These are phyloP conservation scores for Sandelia bainsii DNA, from an alignment of 2,797 vertebrate genomes.

Conservation along the genomic window DNA sequence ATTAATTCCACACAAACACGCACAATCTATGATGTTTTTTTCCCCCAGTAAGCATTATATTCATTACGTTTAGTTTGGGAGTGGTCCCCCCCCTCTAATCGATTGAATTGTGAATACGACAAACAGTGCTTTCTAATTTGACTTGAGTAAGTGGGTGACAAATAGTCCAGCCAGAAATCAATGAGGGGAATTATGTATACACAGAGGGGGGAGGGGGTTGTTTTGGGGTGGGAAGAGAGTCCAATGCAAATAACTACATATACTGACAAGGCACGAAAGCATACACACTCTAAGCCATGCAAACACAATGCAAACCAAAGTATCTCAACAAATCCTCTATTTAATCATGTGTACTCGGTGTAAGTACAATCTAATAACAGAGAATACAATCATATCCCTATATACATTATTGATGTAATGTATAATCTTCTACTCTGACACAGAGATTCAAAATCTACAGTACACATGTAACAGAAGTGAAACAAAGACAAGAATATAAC, in stretches of 20 bases:
- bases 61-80: slow-evolving; percentile 79
- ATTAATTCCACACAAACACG: slow-evolving; percentile 82
- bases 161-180: slow-evolving; percentile 82
- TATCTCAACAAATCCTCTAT: slow-evolving; percentile 63
- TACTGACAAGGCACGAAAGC: slow-evolving; percentile 51
- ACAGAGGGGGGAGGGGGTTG: slow-evolving; percentile 28
- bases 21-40: slow-evolving; percentile 69
- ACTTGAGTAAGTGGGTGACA: slow-evolving; percentile 85
- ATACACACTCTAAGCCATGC: slow-evolving; percentile 57
- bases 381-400: slow-evolving; percentile 48
- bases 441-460: slow-evolving; percentile 11
- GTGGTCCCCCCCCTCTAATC: slow-evolving; percentile 62
- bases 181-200: slow-evolving; percentile 80
- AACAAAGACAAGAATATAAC: slow-evolving; percentile 38
- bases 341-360: slow-evolving; percentile 64
- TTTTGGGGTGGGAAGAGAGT: slow-evolving; percentile 17
- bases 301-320: slow-evolving; percentile 62
- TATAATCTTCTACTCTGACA: slow-evolving; percentile 43
- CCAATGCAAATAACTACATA: slow-evolving; percentile 70
- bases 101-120: slow-evolving; percentile 76
- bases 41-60: slow-evolving; percentile 77
- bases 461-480: slow-evolving; percentile 35
- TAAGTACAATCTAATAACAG: slow-evolving; percentile 62
- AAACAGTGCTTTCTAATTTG: slow-evolving; percentile 78
- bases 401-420: slow-evolving; percentile 69